These are phyloP conservation scores for Phyllotreta cruciferae DNA, from an alignment of 2,888 invertebrate species.

Conservation along the genomic window DNA sequence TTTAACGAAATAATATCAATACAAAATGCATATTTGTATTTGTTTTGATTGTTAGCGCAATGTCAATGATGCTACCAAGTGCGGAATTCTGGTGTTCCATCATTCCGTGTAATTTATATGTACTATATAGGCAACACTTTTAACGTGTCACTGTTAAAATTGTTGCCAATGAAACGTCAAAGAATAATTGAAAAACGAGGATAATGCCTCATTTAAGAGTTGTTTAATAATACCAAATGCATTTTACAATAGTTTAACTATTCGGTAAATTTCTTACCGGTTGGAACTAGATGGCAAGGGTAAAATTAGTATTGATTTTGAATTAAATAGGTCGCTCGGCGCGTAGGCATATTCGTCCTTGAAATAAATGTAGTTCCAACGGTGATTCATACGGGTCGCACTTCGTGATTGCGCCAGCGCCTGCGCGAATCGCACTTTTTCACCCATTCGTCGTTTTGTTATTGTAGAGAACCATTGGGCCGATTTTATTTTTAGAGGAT, in stretches of 20 bases:
- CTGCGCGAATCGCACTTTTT: neutral
- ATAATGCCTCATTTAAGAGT: neutral
- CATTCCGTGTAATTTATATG: too few species aligned
- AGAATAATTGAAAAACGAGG: neutral
- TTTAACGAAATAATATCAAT: conserved; percentile 1
- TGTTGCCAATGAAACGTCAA: neutral
- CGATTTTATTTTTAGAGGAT: conserved; percentile 2
- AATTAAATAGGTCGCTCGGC: conserved; percentile 2
- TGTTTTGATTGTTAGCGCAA: conserved; percentile 12
- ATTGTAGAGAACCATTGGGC: neutral
- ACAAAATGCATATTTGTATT: conserved; percentile 4
- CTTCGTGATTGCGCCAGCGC: conserved; percentile 3
- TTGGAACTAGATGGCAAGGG: neutral
- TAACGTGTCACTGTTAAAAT: too few species aligned
- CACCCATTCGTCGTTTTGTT: conserved; percentile 14
- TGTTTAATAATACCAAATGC: neutral
- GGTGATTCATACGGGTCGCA: conserved; percentile 24
- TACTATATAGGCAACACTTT: too few species aligned
- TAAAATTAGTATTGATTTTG: conserved; percentile 10
- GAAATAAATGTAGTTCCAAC: conserved; percentile 11
- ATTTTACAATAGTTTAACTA: too few species aligned
- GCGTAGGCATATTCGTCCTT: conserved; percentile 2
- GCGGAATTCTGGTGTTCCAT: neutral
- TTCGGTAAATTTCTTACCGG: too few species aligned
- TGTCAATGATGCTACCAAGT: neutral